Percentiles rank a stretch among this genome's conserved stretches.
Conservation (phyloP, 2,888 invertebrate species). For the Boloria euphrosyne region DNA sequence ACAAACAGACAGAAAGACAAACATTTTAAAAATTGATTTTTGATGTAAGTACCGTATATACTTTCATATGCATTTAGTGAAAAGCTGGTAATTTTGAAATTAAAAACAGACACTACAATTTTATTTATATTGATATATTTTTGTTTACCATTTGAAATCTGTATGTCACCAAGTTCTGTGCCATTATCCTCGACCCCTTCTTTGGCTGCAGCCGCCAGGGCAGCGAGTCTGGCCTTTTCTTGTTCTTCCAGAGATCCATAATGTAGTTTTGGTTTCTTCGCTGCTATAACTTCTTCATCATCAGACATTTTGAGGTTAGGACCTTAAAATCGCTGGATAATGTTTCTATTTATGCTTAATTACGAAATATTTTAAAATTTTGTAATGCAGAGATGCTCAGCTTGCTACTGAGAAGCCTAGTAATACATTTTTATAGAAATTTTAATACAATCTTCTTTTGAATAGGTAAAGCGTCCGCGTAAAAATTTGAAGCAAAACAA, state of each 20-base stretch:
- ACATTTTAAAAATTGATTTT: no score
- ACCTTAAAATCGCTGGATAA: conserved; percentile 6
- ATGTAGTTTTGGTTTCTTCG: conserved; percentile 90
- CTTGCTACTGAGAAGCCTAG: no score
- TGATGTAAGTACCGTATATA: no score
- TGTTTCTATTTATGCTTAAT: background rate
- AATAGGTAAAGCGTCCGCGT: background rate
- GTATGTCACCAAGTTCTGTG: conserved; percentile 84
- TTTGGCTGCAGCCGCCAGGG: conserved; percentile 79
- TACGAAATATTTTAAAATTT: no score
- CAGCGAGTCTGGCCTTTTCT: conserved; percentile 87
- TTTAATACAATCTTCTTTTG: background rate
- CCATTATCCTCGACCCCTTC: conserved; percentile 84
- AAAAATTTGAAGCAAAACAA: conserved; percentile 13
- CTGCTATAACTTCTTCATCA: conserved; percentile 88
- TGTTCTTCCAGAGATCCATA: conserved; percentile 95
- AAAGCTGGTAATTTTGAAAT: no score
- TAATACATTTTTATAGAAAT: no score
- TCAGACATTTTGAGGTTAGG: conserved; percentile 87
- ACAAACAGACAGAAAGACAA: no score
- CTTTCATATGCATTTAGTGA: no score
- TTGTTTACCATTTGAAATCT: conserved; percentile 84
- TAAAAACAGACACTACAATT: no score
- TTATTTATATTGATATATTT: no score
- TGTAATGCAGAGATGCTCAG: no score